These are phyloP conservation scores for Formicarius rufipectus DNA, from an alignment of 2,113 vertebrate species.

Conservation along the genomic window DNA sequence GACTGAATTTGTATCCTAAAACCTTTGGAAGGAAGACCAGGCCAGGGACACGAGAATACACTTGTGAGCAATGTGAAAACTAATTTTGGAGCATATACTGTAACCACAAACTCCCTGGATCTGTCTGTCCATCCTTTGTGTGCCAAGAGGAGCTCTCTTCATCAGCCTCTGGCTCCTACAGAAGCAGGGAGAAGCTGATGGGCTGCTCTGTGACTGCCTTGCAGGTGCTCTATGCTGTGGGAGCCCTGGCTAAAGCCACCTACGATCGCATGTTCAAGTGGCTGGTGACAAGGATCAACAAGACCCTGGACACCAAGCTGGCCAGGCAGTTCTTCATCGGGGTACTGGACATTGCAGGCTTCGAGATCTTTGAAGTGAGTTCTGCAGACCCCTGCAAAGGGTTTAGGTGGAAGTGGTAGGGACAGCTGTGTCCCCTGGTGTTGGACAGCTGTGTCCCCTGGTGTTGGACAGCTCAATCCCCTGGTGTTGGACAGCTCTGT, in stretches of 20 bases:
- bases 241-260: conserved; percentile 92
- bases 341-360: conserved; percentile 94
- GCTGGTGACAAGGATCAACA: conserved; percentile 91
- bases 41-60: not conserved
- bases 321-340: conserved; percentile 95
- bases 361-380: conserved; percentile 94
- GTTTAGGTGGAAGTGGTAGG: not conserved
- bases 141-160: not conserved
- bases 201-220: not conserved
- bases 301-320: conserved; percentile 89
- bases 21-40: not conserved
- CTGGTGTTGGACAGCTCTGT: too few species aligned
- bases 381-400: not conserved
- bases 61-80: not conserved
- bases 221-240: conserved; percentile 89
- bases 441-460: too few species aligned
- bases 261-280: conserved; percentile 96
- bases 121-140: not conserved
- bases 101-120: not conserved
- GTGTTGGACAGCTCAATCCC: too few species aligned
- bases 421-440: not conserved
- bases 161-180: not conserved
- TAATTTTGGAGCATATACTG: not conserved
- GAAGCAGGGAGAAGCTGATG: not conserved
- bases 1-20: not conserved